A percentile compares a stretch with the other conserved stretches of the same genome.
Evolutionary conservation across 64 coral and sea anemone genomes (phyloP).

Genomic region (Trachythela sp.): DNA sequence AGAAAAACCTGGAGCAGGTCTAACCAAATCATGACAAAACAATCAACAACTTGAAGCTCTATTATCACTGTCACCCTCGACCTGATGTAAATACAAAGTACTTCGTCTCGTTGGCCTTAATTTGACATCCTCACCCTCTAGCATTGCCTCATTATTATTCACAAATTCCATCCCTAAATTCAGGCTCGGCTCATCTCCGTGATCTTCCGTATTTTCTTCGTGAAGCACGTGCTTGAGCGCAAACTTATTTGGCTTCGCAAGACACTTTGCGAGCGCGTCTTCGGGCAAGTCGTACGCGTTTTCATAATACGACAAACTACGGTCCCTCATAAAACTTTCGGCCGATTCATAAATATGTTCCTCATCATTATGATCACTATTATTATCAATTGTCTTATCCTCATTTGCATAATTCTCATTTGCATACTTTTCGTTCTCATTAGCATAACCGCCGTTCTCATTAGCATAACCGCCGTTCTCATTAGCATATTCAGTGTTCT

Average conservation of each 20-base stretch:
- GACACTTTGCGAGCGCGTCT: neutral
- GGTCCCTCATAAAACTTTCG: neutral
- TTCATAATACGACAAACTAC: neutral
- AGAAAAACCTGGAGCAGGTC: no score
- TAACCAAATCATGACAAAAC: neutral
- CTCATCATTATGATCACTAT: neutral
- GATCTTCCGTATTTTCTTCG: neutral
- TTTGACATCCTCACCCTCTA: neutral
- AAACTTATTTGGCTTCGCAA: neutral
- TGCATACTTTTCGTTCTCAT: neutral
- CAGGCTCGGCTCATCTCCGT: neutral
- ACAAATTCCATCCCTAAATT: slow-evolving; percentile 8
- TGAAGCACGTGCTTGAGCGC: neutral
- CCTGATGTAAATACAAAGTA: neutral
- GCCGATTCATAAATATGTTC: slow-evolving; percentile 18
- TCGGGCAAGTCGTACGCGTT: neutral
- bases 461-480: no score
- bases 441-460: no score
- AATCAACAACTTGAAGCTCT: neutral
- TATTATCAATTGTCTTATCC: neutral
- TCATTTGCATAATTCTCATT: neutral
- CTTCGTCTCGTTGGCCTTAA: neutral
- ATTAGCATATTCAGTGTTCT: no score
- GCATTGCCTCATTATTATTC: neutral
- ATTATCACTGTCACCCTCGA: neutral